Conservation (phyloP, 2,797 vertebrate species). For the Sylvilagus floridanus region DNA sequence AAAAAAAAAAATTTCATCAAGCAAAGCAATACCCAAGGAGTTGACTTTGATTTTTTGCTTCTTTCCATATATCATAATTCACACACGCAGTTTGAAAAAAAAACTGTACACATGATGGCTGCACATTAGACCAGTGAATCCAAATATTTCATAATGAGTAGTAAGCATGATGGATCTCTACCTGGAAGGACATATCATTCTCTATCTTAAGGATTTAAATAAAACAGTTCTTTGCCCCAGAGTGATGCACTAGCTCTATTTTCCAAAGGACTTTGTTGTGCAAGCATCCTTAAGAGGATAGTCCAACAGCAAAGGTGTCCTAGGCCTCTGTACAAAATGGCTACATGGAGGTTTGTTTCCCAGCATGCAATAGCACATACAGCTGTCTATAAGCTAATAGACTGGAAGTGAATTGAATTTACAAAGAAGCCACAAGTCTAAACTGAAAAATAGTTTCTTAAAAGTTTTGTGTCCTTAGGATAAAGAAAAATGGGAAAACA, state of each 20-base stretch:
- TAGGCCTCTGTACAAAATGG: not conserved
- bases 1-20: not conserved
- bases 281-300: not conserved
- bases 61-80: not conserved
- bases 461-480: not conserved
- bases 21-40: not conserved
- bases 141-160: not conserved
- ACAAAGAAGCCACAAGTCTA: not conserved
- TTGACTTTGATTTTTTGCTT: not conserved
- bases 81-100: not conserved
- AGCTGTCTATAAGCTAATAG: not conserved
- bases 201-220: not conserved
- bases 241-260: not conserved
- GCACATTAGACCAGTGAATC: not conserved
- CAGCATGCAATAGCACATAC: not conserved
- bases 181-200: not conserved
- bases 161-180: not conserved
- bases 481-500: not conserved
- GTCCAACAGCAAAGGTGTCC: not conserved
- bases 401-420: not conserved
- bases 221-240: not conserved
- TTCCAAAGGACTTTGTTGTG: not conserved
- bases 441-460: not conserved
- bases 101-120: not conserved
- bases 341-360: not conserved